These are phyloP conservation scores for Sicus ferrugineus DNA, from an alignment of 2,888 invertebrate species.

Conservation along the genomic window DNA sequence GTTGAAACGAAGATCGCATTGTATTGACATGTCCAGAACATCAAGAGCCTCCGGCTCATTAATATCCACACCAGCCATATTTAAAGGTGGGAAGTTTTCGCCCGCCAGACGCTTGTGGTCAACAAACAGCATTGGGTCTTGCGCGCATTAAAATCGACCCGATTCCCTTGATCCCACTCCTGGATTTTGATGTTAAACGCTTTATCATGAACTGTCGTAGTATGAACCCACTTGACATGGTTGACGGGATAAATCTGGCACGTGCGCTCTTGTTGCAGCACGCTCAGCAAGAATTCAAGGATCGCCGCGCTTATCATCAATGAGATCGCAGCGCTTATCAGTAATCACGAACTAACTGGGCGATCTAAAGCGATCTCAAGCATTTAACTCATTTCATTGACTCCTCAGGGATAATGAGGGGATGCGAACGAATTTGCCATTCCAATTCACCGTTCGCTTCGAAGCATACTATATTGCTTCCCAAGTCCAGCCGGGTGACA, in stretches of 20 bases:
- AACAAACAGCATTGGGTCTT: no score
- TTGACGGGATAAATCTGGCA: conserved; percentile 16
- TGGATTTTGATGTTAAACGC: conserved; percentile 25
- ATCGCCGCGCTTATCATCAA: no score
- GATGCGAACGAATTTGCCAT: no score
- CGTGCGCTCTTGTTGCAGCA: background rate
- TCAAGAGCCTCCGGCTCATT: no score
- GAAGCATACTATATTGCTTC: conserved; percentile 39
- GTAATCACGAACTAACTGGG: background rate
- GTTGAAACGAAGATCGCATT: conserved; percentile 21
- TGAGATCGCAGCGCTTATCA: background rate
- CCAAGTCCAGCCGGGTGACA: conserved; percentile 10
- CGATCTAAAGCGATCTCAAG: conserved; percentile 15
- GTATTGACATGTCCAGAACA: no score
- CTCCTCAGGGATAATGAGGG: conserved; percentile 6
- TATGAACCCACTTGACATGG: background rate
- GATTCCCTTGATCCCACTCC: no score
- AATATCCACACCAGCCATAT: no score
- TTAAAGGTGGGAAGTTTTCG: no score
- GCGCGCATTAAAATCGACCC: no score
- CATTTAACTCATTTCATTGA: conserved; percentile 32
- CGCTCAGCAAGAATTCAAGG: conserved; percentile 17
- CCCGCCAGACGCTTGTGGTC: no score
- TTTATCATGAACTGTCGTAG: conserved; percentile 11
- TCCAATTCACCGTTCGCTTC: conserved; percentile 14